Percentiles rank a stretch among this genome's conserved stretches.
phyloP scores from a whole-genome alignment of 2,113 vertebrate genomes.

The Shinisaurus crocodilurus region DNA sequence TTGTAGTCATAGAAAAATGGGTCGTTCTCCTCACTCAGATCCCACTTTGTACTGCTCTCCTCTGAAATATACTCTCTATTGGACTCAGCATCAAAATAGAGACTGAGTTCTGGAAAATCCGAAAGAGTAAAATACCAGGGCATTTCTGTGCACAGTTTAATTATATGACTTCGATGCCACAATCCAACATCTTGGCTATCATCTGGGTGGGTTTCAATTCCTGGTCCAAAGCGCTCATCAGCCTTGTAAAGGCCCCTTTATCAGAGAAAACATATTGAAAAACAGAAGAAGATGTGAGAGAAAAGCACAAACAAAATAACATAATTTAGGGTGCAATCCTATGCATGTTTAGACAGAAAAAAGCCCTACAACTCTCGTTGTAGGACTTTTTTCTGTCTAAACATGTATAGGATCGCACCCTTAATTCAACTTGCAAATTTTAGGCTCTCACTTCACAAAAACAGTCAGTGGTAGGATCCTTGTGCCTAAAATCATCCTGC shows the following conservation, averaged over 20 bases:
- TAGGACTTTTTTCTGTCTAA: too few species aligned
- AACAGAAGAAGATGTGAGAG: background rate
- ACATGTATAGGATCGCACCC: too few species aligned
- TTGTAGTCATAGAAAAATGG: constrained; percentile 65
- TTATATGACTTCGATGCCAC: constrained; percentile 80
- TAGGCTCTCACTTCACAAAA: background rate
- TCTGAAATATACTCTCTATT: constrained; percentile 11
- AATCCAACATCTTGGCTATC: constrained; percentile 84
- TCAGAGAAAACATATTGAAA: background rate
- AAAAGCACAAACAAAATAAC: background rate
- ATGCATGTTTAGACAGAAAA: too few species aligned
- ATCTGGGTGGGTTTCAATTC: constrained; percentile 79
- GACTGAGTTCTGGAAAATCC: constrained; percentile 71
- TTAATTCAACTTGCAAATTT: background rate
- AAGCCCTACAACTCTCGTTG: too few species aligned
- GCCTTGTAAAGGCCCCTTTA: constrained; percentile 86
- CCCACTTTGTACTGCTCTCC: background rate
- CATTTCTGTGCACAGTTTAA: constrained; percentile 75
- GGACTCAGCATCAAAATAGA: background rate
- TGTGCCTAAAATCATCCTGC: background rate
- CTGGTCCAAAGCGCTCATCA: constrained; percentile 85
- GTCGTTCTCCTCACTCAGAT: constrained; percentile 22
- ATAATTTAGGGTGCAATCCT: background rate
- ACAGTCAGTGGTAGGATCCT: background rate
- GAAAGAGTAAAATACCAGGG: constrained; percentile 74